phyloP scores from a whole-genome alignment of 2,797 vertebrate species.

The Gymnoscopelus microlampas region DNA sequence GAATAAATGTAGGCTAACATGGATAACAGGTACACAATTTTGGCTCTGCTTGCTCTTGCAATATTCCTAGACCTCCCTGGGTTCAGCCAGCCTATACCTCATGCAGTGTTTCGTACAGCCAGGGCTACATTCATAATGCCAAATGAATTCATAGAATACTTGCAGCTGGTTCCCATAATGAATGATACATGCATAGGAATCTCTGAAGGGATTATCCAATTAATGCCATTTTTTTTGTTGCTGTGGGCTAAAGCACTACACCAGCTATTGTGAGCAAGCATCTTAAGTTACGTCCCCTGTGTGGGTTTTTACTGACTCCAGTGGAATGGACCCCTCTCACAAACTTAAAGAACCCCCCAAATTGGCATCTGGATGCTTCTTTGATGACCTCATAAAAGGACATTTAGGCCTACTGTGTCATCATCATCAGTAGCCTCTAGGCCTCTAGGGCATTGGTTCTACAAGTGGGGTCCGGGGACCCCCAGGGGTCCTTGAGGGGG shows the following conservation, averaged over 20 bases:
- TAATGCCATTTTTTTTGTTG: constrained; percentile 26
- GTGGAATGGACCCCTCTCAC: too few relatives aligned
- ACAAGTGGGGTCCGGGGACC: too few relatives aligned
- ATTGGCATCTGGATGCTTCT: too few relatives aligned
- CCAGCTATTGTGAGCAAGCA: neutral
- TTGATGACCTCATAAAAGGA: too few relatives aligned
- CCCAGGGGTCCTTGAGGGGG: too few relatives aligned
- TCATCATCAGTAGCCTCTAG: too few relatives aligned
- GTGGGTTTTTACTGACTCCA: too few relatives aligned
- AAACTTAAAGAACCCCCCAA: too few relatives aligned
- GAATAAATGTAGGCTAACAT: constrained; percentile 13
- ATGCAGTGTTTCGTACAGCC: constrained; percentile 16
- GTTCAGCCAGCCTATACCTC: neutral
- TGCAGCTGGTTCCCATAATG: constrained; percentile 58
- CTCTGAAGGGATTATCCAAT: constrained; percentile 44
- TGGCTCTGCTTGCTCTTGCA: constrained; percentile 19
- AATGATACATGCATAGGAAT: constrained; percentile 19
- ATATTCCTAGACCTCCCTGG: constrained; percentile 31
- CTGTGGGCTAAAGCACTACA: constrained; percentile 5
- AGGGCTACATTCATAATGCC: constrained; percentile 30
- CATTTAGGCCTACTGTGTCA: too few relatives aligned
- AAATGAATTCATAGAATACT: constrained; percentile 36
- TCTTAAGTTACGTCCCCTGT: neutral
- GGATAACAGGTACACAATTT: constrained; percentile 19
- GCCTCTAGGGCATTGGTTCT: too few relatives aligned